phyloP scores from a whole-genome alignment of 2,888 invertebrate genomes.

The Xanthia icteritia region DNA sequence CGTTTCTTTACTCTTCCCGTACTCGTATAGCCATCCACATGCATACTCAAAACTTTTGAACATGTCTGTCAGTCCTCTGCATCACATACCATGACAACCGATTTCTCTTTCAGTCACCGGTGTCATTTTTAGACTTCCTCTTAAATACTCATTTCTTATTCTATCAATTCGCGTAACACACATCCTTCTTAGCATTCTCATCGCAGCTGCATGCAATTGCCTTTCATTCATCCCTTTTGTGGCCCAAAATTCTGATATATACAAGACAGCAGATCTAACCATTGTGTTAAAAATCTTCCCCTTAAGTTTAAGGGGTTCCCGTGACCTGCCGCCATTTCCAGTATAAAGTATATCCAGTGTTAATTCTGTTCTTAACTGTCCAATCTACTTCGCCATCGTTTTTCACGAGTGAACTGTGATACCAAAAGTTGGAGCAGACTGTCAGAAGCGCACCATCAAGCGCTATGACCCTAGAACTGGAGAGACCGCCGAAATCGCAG shows the following conservation, averaged over 20 bases:
- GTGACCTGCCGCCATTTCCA: background rate
- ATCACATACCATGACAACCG: background rate
- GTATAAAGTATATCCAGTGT: background rate
- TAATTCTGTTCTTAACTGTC: background rate
- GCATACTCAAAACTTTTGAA: background rate
- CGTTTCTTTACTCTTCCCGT: background rate
- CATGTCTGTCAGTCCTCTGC: background rate
- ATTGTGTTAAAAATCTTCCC: background rate
- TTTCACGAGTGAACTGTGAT: background rate
- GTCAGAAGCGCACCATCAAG: no score
- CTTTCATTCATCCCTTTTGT: background rate
- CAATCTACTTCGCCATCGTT: background rate
- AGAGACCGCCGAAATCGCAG: background rate
- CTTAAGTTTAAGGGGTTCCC: background rate
- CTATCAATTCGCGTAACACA: background rate
- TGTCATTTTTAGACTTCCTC: background rate
- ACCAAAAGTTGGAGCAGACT: background rate
- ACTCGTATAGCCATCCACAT: background rate
- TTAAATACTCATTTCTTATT: background rate
- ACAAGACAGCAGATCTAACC: background rate
- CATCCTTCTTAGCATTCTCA: background rate
- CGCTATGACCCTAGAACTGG: background rate
- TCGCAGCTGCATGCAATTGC: background rate
- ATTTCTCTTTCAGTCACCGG: background rate
- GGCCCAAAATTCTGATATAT: background rate